Evolutionary conservation across 2,888 invertebrate genomes (phyloP).

Genomic region (Epsilonema sp.): DNA sequence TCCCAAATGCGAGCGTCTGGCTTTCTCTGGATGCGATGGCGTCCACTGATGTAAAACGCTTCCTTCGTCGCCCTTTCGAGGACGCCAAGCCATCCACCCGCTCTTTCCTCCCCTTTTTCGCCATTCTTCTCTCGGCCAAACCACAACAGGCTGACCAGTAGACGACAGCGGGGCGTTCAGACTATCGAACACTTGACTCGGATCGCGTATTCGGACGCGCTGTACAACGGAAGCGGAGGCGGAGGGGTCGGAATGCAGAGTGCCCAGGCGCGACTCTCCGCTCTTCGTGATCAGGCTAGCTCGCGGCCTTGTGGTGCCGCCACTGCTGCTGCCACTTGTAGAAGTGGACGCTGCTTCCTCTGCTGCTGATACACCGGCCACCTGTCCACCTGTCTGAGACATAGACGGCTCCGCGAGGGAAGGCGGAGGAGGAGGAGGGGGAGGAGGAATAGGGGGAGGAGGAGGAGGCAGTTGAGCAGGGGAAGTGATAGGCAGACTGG

Average conservation of each 20-base stretch:
- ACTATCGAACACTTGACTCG: constrained; percentile 14
- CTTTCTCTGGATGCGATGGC: constrained; percentile 70
- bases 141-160: constrained; percentile 38
- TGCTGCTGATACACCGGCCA: too few species aligned
- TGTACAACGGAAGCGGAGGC: not conserved
- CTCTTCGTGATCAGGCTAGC: too few species aligned
- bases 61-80: constrained; percentile 75
- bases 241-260: not conserved
- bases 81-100: constrained; percentile 74
- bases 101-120: constrained; percentile 53
- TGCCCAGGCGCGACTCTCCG: constrained; percentile 14
- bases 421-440: too few species aligned
- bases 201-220: not conserved
- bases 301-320: too few species aligned
- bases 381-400: too few species aligned
- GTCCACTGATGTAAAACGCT: constrained; percentile 77
- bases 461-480: too few species aligned
- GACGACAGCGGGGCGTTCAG: constrained; percentile 21
- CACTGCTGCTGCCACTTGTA: too few species aligned
- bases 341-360: too few species aligned
- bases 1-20: constrained; percentile 70
- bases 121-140: constrained; percentile 81
- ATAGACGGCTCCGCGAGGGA: too few species aligned
- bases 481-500: too few species aligned
- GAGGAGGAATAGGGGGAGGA: too few species aligned